These are phyloP conservation scores for Pilophorus perplexus DNA, from an alignment of 2,888 invertebrate species.

Conservation along the genomic window DNA sequence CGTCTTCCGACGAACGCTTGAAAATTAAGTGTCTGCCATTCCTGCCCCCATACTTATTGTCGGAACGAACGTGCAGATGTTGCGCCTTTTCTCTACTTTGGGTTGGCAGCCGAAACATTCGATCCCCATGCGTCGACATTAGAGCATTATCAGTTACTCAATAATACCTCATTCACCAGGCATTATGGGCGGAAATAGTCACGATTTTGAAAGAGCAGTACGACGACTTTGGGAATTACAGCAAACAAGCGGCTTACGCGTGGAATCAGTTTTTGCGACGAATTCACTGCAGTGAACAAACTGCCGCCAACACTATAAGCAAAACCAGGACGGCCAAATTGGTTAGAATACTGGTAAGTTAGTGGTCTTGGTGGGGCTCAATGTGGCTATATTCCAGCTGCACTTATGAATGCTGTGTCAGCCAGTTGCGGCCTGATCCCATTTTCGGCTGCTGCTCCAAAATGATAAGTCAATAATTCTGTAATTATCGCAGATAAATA, in stretches of 20 bases:
- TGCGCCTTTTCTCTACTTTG: too few species aligned
- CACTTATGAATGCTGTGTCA: too few species aligned
- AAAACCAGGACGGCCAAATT: neutral
- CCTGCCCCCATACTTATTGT: too few species aligned
- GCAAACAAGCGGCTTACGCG: constrained; percentile 11
- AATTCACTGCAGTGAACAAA: constrained; percentile 17
- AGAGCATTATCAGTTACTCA: too few species aligned
- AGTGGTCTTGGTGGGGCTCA: neutral
- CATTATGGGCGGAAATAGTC: constrained; percentile 27
- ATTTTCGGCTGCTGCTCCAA: too few species aligned
- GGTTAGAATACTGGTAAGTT: constrained; percentile 3
- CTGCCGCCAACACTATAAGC: neutral
- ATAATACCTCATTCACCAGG: neutral
- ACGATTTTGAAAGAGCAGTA: constrained; percentile 11
- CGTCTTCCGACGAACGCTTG: too few species aligned
- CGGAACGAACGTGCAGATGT: too few species aligned
- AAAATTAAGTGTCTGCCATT: too few species aligned
- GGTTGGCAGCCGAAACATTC: too few species aligned
- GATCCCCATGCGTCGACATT: neutral
- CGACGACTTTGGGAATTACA: constrained; percentile 11
- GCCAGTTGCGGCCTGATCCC: too few species aligned
- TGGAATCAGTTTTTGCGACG: constrained; percentile 27
- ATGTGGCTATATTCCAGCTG: neutral
- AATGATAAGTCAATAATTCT: too few species aligned
- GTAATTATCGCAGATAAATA: too few species aligned